These are phyloP conservation scores for Choristoneura rosaceana DNA, from an alignment of 2,888 invertebrate genomes.

Conservation along the genomic window DNA sequence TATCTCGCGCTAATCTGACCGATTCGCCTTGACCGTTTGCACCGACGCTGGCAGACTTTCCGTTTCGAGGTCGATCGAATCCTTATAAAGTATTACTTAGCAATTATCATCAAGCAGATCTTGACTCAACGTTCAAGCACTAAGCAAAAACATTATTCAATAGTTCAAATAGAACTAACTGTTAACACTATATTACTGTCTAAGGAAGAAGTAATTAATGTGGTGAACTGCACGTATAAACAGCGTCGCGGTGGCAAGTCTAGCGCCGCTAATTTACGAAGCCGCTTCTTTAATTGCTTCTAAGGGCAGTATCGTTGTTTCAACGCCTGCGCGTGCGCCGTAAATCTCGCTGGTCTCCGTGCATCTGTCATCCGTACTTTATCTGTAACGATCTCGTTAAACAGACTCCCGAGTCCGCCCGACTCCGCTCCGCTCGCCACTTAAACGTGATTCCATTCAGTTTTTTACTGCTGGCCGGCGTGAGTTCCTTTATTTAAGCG, in stretches of 20 bases:
- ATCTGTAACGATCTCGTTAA: constrained; percentile 51
- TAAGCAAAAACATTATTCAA: constrained; percentile 11
- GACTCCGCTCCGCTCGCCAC: constrained; percentile 69
- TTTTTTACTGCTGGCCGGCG: constrained; percentile 64
- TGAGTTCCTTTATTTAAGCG: constrained; percentile 64
- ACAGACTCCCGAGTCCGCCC: constrained; percentile 53
- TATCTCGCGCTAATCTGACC: constrained; percentile 53
- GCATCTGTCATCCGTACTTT: constrained; percentile 48
- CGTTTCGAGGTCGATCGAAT: constrained; percentile 73
- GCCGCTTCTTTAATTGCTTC: constrained; percentile 60
- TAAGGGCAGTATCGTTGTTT: constrained; percentile 51
- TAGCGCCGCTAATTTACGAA: constrained; percentile 58
- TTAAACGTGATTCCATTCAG: constrained; percentile 74
- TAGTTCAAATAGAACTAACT: constrained; percentile 20
- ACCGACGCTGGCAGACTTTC: constrained; percentile 69
- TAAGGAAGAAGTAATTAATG: constrained; percentile 54
- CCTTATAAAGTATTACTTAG: constrained; percentile 56
- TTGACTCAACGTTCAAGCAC: constrained; percentile 53
- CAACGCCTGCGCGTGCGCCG: constrained; percentile 47
- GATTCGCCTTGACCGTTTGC: constrained; percentile 76
- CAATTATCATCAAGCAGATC: constrained; percentile 59
- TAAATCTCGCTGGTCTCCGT: constrained; percentile 54
- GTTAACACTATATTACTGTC: constrained; percentile 45
- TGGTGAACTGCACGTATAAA: constrained; percentile 55
- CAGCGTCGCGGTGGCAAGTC: constrained; percentile 48